These are phyloP conservation scores for Oryzias javanicus DNA, from an alignment of 2,113 vertebrate genomes.

Conservation along the genomic window DNA sequence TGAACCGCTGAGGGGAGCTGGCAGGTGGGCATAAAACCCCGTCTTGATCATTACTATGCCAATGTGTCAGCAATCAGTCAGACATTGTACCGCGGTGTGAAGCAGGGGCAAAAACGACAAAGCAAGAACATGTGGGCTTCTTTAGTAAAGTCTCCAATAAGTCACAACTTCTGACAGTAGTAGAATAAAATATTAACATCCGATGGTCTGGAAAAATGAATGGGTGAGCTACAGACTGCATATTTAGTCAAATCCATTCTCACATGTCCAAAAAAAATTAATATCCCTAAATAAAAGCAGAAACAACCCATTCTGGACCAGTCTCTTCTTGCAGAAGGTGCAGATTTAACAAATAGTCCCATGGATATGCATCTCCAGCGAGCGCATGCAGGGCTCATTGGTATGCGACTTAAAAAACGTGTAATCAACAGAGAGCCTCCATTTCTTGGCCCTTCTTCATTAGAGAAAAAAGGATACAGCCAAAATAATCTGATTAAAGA, in stretches of 20 bases:
- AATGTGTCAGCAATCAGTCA: slow-evolving; percentile 21
- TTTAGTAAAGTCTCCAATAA: not conserved
- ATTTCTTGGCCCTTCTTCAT: not conserved
- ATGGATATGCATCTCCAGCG: not conserved
- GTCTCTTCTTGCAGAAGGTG: not conserved
- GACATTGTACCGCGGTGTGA: not conserved
- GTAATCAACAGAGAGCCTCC: not conserved
- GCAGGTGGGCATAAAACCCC: slow-evolving; percentile 38
- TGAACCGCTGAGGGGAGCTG: slow-evolving; percentile 13
- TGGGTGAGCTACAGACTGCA: not conserved
- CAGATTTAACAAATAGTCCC: not conserved
- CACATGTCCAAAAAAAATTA: not conserved
- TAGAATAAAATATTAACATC: not conserved
- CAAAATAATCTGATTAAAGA: not conserved
- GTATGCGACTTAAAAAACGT: not conserved
- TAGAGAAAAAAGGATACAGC: not conserved
- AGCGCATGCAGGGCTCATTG: not conserved
- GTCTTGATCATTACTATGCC: slow-evolving; percentile 20
- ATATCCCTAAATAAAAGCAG: not conserved
- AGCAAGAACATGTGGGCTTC: not conserved
- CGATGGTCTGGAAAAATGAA: not conserved
- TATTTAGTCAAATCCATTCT: not conserved
- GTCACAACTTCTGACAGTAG: not conserved
- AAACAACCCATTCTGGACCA: not conserved
- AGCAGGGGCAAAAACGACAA: not conserved